These are phyloP conservation scores for Hymenopus coronatus DNA, from an alignment of 2,888 invertebrate species.

Conservation along the genomic window DNA sequence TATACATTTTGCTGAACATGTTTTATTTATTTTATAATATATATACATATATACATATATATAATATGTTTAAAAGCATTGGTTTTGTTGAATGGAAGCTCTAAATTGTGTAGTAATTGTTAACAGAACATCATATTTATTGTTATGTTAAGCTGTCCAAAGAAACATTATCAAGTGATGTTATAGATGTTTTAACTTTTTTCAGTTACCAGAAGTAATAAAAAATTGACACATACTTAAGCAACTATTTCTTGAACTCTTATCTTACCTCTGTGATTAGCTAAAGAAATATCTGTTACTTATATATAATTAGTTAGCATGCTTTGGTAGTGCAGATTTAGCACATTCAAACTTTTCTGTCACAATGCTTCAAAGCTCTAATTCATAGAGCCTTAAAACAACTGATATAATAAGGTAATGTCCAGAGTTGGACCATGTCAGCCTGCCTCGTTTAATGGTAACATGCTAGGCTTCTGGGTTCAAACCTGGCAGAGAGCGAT, in stretches of 20 bases:
- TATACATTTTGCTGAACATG: neutral
- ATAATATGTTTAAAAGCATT: neutral
- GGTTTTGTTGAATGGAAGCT: neutral
- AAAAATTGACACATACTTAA: neutral
- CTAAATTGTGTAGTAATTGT: neutral
- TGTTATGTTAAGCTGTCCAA: neutral
- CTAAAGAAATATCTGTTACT: no score
- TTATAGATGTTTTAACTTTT: neutral
- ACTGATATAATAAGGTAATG: no score
- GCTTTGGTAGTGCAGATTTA: no score
- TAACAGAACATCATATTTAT: neutral
- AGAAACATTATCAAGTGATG: neutral
- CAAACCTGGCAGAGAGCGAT: no score
- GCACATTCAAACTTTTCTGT: no score
- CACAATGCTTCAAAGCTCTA: no score
- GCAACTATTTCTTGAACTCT: neutral
- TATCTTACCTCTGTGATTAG: no score
- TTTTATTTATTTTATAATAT: neutral
- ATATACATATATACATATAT: neutral
- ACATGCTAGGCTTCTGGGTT: no score
- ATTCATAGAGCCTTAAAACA: no score
- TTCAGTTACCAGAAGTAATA: neutral
- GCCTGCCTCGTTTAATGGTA: no score
- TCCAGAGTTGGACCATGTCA: no score
- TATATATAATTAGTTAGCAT: no score